These are phyloP conservation scores for Scaptomyza cyrtandrae DNA, from an alignment of 2,888 invertebrate species.

Conservation along the genomic window DNA sequence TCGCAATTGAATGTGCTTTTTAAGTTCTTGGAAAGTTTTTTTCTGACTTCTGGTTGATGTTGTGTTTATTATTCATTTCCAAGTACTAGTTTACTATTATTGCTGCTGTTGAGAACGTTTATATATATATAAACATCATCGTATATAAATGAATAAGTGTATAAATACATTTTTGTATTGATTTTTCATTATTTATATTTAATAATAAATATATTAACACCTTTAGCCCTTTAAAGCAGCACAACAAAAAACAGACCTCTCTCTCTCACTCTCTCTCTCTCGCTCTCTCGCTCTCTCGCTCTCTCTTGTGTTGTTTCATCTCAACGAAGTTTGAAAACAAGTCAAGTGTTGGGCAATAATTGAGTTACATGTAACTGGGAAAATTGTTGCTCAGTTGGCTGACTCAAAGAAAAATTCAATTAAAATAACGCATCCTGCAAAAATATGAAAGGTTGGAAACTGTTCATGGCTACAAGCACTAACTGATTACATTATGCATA, in stretches of 20 bases:
- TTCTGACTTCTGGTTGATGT: background rate
- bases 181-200: constrained; percentile 71
- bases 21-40: too few relatives aligned
- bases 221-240: background rate
- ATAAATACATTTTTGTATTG: constrained; percentile 70
- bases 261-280: background rate
- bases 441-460: background rate
- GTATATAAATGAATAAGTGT: constrained; percentile 33
- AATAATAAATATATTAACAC: constrained; percentile 62
- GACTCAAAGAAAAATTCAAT: constrained; percentile 5
- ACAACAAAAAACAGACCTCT: constrained; percentile 1
- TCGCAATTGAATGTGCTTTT: too few relatives aligned
- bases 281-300: background rate
- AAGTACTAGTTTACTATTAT: background rate
- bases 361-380: constrained; percentile 9
- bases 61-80: background rate
- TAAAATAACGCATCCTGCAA: constrained; percentile 4
- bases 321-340: constrained; percentile 9
- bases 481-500: too few relatives aligned
- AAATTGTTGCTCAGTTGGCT: constrained; percentile 8
- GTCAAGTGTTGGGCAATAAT: constrained; percentile 28
- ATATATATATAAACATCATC: background rate
- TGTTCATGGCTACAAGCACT: too few relatives aligned
- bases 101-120: background rate
- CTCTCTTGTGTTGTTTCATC: background rate